phyloP scores from a whole-genome alignment of 1,140 invertebrate genomes.

The Megalopta genalis region DNA sequence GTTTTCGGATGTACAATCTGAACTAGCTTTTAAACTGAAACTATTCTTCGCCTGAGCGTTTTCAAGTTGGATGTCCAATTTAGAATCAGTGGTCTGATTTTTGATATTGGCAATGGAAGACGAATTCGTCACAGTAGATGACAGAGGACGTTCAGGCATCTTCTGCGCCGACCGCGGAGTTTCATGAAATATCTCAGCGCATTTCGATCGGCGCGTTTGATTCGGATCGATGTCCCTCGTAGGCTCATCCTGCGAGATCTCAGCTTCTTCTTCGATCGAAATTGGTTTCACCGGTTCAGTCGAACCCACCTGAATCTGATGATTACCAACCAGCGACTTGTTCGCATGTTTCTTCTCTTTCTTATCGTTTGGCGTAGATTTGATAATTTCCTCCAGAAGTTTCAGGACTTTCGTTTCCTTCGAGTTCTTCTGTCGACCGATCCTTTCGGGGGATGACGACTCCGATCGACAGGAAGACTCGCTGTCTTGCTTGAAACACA shows the following conservation, averaged over 20 bases:
- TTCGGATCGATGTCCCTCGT: slow-evolving; percentile 13
- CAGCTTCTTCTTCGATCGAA: not conserved
- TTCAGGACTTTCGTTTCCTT: not conserved
- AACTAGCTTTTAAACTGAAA: not conserved
- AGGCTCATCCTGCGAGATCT: slow-evolving; percentile 3
- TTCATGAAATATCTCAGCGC: not conserved
- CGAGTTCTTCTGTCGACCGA: not conserved
- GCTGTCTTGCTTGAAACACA: not conserved
- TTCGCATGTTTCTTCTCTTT: not conserved
- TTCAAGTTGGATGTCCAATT: not conserved
- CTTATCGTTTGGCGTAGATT: not conserved
- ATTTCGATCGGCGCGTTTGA: not conserved
- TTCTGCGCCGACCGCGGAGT: not conserved
- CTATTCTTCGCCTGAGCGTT: not conserved
- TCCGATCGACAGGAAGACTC: not conserved
- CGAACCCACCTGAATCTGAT: not conserved
- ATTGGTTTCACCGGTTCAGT: not conserved
- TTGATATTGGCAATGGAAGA: no score
- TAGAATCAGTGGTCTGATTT: not conserved
- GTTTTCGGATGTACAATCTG: not conserved
- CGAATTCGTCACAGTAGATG: not conserved
- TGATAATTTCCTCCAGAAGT: not conserved
- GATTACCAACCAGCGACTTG: not conserved
- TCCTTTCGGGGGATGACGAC: not conserved
- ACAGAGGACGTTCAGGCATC: not conserved